Evolutionary conservation across 1,140 invertebrate genomes (phyloP).

Genomic region (Tetraneura akinire): DNA sequence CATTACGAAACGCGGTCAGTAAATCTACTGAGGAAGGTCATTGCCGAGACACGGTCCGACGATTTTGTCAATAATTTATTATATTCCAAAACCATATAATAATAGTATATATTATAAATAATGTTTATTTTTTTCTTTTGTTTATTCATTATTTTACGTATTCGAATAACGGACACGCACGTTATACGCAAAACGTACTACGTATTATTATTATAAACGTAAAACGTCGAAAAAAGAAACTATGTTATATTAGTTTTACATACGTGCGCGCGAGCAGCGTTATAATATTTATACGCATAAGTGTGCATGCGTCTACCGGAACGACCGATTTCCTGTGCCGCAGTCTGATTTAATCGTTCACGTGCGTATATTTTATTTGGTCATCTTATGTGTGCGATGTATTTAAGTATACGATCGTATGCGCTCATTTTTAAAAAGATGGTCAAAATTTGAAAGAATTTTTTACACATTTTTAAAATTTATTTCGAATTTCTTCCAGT

Average conservation of each 20-base stretch:
- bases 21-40: neutral
- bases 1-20: constrained; percentile 30
- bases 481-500: too few species aligned
- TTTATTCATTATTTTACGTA: neutral
- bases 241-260: neutral
- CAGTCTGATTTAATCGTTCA: too few species aligned
- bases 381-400: too few species aligned
- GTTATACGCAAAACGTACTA: neutral
- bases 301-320: neutral
- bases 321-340: neutral
- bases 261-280: neutral
- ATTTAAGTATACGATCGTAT: too few species aligned
- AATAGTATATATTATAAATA: constrained; percentile 21
- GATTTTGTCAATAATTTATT: constrained; percentile 23
- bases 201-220: neutral
- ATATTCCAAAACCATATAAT: neutral
- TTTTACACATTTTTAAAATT: too few species aligned
- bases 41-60: constrained; percentile 1
- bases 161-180: constrained; percentile 11
- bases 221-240: neutral
- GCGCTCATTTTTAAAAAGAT: too few species aligned
- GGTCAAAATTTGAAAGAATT: too few species aligned
- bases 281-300: neutral
- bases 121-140: too few species aligned
- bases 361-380: too few species aligned